Conservation (phyloP, 2,113 vertebrate genomes). For the Neogale vison region DNA sequence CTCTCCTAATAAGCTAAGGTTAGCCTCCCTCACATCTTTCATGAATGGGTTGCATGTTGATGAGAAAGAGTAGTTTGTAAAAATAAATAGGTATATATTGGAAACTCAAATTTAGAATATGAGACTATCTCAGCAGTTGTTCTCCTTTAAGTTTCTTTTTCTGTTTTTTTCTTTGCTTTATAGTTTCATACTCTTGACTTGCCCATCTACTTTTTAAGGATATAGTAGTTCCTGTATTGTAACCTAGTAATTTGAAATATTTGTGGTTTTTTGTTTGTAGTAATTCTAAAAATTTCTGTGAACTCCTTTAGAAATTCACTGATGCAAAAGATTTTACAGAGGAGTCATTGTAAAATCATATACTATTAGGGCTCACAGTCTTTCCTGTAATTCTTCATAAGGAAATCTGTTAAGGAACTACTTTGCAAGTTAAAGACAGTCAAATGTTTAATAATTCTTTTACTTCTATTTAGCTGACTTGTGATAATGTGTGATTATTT, state of each 20-base stretch:
- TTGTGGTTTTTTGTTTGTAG: background rate
- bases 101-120: conserved; percentile 1
- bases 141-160: background rate
- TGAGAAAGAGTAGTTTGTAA: background rate
- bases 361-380: background rate
- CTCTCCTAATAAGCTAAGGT: background rate
- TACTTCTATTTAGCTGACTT: conserved; percentile 1
- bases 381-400: conserved; percentile 22
- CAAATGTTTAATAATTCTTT: background rate
- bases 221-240: background rate
- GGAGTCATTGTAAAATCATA: background rate
- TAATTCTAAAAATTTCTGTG: background rate
- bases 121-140: background rate
- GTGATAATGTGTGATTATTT: background rate
- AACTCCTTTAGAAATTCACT: conserved; percentile 6
- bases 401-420: conserved; percentile 43
- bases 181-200: background rate
- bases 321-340: background rate
- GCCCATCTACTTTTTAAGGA: background rate
- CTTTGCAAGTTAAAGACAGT: conserved; percentile 24
- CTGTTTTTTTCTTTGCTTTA: background rate
- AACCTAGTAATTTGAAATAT: background rate
- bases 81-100: background rate
- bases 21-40: background rate
- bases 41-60: background rate